phyloP scores from a whole-genome alignment of 23 tunicate genomes.

The Trididemnum clinides region DNA sequence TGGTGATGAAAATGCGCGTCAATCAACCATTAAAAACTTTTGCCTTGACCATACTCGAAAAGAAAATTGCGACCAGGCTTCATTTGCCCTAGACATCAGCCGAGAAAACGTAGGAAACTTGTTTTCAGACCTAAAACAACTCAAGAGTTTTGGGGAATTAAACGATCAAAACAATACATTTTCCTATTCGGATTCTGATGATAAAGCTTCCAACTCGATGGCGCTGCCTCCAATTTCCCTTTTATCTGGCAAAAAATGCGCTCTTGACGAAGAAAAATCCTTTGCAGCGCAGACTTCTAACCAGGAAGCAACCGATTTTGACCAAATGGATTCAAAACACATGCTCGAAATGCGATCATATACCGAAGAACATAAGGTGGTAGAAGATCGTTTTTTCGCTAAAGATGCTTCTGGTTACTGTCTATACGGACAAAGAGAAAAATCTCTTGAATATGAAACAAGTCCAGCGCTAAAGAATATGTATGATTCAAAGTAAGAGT shows the following conservation, averaged over 20 bases:
- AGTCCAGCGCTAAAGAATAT: neutral
- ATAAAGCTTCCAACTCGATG: neutral
- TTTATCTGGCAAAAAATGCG: slow-evolving; percentile 12
- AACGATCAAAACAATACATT: neutral
- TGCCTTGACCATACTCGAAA: neutral
- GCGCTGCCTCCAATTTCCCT: slow-evolving; percentile 50
- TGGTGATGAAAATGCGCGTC: neutral
- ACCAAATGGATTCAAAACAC: neutral
- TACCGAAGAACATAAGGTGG: neutral
- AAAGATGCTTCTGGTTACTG: neutral
- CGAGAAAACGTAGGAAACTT: neutral
- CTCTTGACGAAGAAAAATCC: neutral
- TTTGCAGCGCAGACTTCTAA: neutral
- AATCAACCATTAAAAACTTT: neutral
- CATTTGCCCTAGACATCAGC: neutral
- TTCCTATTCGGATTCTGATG: too few species aligned
- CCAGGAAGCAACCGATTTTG: neutral
- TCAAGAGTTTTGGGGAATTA: neutral
- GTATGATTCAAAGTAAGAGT: neutral
- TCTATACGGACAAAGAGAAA: slow-evolving; percentile 48
- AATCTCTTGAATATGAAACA: neutral
- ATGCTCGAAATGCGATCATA: neutral
- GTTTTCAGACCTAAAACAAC: neutral
- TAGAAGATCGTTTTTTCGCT: neutral
- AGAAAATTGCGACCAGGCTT: neutral